phyloP scores from a whole-genome alignment of 2,888 invertebrate species.

The Graphium colonna region DNA sequence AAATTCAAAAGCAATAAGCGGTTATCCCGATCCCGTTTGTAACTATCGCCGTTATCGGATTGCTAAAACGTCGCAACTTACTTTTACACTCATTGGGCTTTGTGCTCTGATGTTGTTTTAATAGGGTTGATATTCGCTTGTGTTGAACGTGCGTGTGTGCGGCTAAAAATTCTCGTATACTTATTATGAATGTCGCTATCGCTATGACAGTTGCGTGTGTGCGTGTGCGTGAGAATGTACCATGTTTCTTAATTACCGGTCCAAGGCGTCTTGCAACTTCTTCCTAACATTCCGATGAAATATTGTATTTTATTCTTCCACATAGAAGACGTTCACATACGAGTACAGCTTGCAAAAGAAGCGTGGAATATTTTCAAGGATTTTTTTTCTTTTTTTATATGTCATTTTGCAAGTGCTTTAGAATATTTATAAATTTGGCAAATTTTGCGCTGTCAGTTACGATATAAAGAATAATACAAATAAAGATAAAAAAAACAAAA shows the following conservation, averaged over 20 bases:
- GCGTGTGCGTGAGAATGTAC: conserved; percentile 9
- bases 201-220: conserved; percentile 19
- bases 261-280: conserved; percentile 7
- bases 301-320: not conserved
- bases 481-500: no score
- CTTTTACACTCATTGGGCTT: conserved; percentile 15
- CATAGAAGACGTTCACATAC: no score
- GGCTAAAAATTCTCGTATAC: conserved; percentile 23
- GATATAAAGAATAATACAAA: no score
- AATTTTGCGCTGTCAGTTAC: no score
- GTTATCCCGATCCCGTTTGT: conserved; percentile 40
- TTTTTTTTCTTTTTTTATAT: no score
- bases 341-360: no score
- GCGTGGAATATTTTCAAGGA: no score
- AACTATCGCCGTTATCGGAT: conserved; percentile 33
- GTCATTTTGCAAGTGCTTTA: no score
- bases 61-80: conserved; percentile 23
- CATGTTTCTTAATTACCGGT: conserved; percentile 18
- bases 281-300: conserved; percentile 3
- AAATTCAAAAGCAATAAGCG: conserved; percentile 51
- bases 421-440: no score
- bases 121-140: conserved; percentile 18
- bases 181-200: conserved; percentile 30
- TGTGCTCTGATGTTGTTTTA: conserved; percentile 15
- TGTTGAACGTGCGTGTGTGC: conserved; percentile 2